phyloP scores from a whole-genome alignment of 2,888 invertebrate genomes.

The Pyrrhosoma nymphula region DNA sequence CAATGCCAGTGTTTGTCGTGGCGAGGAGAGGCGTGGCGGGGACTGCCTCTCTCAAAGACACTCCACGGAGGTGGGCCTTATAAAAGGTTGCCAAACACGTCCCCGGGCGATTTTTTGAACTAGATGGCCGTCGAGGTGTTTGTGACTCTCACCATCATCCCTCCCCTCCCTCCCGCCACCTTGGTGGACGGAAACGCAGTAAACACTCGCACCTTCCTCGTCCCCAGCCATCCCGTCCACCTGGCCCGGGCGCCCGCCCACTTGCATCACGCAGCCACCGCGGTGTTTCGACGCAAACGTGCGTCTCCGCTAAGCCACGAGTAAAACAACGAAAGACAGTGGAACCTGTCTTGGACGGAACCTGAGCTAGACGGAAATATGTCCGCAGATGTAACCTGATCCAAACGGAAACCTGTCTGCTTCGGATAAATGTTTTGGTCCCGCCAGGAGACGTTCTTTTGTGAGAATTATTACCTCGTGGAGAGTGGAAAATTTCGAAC shows the following conservation, averaged over 20 bases:
- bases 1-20: neutral
- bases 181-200: neutral
- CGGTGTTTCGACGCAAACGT: neutral
- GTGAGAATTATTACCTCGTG: too few relatives aligned
- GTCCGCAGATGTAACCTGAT: too few relatives aligned
- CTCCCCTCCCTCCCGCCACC: too few relatives aligned
- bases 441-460: too few relatives aligned
- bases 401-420: too few relatives aligned
- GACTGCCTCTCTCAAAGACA: too few relatives aligned
- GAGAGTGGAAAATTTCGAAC: too few relatives aligned
- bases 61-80: too few relatives aligned
- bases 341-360: too few relatives aligned
- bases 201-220: conserved; percentile 3
- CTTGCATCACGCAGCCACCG: neutral
- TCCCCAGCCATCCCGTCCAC: too few relatives aligned
- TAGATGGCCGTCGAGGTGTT: conserved; percentile 2
- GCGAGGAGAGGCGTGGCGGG: neutral
- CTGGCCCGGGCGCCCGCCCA: neutral
- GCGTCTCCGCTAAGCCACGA: neutral
- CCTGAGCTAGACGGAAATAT: too few relatives aligned
- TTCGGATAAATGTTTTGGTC: too few relatives aligned
- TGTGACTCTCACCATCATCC: neutral
- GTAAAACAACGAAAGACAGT: neutral
- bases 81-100: neutral
- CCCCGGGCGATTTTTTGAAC: neutral